phyloP scores from a whole-genome alignment of 2,888 invertebrate species.

The Thalpophila matura region DNA sequence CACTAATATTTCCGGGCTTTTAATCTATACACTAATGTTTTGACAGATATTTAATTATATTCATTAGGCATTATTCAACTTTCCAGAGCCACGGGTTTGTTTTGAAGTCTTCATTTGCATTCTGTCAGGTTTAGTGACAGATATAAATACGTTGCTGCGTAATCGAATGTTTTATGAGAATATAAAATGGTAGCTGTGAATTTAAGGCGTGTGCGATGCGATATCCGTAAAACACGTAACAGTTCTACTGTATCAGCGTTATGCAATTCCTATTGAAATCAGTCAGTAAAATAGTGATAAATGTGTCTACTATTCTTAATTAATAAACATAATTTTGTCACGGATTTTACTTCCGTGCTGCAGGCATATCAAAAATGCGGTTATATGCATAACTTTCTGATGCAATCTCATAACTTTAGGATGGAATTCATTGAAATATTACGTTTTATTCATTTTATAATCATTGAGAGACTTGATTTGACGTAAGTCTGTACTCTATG shows the following conservation, averaged over 20 bases:
- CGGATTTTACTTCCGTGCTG: constrained; percentile 8
- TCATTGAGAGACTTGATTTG: constrained; percentile 10
- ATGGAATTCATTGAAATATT: constrained; percentile 5
- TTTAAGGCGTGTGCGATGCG: constrained; percentile 33
- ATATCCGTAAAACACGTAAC: constrained; percentile 26
- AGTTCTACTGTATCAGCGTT: constrained; percentile 15
- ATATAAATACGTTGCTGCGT: constrained; percentile 49
- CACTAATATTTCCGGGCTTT: constrained; percentile 24
- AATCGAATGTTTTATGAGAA: constrained; percentile 55
- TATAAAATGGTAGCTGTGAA: constrained; percentile 60
- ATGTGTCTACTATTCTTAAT: neutral
- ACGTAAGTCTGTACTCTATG: constrained; percentile 12
- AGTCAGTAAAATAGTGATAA: neutral
- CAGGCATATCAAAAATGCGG: no score
- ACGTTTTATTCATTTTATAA: constrained; percentile 5
- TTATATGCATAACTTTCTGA: no score
- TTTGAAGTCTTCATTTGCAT: constrained; percentile 32
- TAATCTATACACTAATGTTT: constrained; percentile 31
- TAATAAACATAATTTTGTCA: neutral
- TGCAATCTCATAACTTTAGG: constrained; percentile 6
- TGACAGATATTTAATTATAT: constrained; percentile 31
- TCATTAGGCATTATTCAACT: constrained; percentile 23
- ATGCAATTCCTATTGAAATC: constrained; percentile 28
- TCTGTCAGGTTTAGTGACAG: constrained; percentile 40
- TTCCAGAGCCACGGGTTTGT: constrained; percentile 22